These are phyloP conservation scores for Metellina segmentata DNA, from an alignment of 2,888 invertebrate species.

Conservation along the genomic window DNA sequence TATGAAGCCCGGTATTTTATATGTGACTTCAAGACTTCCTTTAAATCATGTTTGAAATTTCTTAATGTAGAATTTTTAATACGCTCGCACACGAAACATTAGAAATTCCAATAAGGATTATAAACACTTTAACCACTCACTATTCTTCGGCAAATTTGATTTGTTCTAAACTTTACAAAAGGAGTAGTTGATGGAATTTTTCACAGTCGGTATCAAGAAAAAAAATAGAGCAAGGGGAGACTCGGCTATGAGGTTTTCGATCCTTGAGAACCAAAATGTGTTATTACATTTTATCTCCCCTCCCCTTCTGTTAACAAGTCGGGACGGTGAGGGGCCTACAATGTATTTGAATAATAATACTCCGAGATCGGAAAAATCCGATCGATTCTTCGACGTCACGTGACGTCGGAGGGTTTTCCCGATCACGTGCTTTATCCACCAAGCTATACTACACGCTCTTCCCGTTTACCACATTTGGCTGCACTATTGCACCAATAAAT, in stretches of 20 bases:
- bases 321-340: not conserved
- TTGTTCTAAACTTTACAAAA: not conserved
- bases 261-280: not conserved
- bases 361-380: constrained; percentile 29
- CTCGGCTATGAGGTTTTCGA: not conserved
- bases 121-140: not conserved
- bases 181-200: not conserved
- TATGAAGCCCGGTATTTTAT: too few relatives aligned
- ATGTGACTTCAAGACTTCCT: too few relatives aligned
- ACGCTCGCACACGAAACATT: not conserved
- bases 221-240: not conserved
- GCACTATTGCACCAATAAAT: not conserved
- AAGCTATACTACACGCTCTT: not conserved
- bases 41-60: not conserved
- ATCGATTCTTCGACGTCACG: constrained; percentile 71
- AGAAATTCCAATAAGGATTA: not conserved
- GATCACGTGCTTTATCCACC: constrained; percentile 57
- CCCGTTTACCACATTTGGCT: constrained; percentile 20
- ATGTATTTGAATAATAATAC: constrained; percentile 28
- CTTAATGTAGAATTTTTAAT: not conserved
- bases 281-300: not conserved
- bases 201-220: not conserved
- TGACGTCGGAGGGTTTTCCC: constrained; percentile 76
- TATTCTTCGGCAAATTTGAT: not conserved
- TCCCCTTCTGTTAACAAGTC: constrained; percentile 1